These are phyloP conservation scores for Gallinago undulata DNA, from an alignment of 2,113 vertebrate genomes.

Conservation along the genomic window DNA sequence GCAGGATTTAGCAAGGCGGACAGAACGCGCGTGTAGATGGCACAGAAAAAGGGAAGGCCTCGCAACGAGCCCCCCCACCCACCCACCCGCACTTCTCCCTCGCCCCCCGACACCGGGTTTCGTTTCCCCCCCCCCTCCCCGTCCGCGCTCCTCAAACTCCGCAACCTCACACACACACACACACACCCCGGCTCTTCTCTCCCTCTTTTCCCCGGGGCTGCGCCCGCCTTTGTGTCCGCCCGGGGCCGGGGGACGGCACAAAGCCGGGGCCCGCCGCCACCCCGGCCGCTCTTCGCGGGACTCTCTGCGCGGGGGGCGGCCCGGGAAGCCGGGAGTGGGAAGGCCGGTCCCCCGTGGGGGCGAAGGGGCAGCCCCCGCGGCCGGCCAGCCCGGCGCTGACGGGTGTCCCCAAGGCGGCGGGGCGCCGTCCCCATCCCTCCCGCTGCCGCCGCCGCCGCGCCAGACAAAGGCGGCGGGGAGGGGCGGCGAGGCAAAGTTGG, in stretches of 20 bases:
- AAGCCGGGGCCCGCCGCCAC: neutral
- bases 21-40: neutral
- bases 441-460: neutral
- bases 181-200: neutral
- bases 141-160: conserved; percentile 68
- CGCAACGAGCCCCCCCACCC: neutral
- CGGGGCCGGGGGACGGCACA: conserved; percentile 11
- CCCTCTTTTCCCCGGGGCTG: conserved; percentile 59
- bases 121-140: conserved; percentile 67
- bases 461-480: conserved; percentile 36
- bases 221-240: conserved; percentile 83
- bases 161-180: neutral
- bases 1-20: neutral
- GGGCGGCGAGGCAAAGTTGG: conserved; percentile 1
- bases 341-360: neutral
- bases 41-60: neutral
- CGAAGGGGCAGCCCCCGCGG: neutral
- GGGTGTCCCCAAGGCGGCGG: neutral
- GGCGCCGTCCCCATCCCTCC: neutral
- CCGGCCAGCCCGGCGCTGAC: neutral
- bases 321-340: neutral
- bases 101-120: conserved; percentile 64
- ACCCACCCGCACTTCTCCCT: neutral
- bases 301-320: neutral
- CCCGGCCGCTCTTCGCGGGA: neutral